Base-by-base conservation (phyloP, 1,140 invertebrate genomes). In the Adoxophyes honmai region DNA sequence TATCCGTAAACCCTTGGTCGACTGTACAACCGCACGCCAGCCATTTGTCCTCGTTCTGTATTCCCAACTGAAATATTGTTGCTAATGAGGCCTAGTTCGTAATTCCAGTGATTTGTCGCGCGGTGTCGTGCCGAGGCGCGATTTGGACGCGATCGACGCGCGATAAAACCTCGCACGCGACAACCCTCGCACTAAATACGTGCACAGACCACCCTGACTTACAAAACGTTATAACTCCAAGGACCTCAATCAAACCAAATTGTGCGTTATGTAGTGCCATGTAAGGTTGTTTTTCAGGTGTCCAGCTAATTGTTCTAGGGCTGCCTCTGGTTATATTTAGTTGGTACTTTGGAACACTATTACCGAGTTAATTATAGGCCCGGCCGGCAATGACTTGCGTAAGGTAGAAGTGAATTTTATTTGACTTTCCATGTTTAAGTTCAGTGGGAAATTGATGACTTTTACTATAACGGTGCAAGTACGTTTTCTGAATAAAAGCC, bases 41-140 rank as follows among this genome's bases (percentile, higher is more conserved):
- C 34, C 33, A 34, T 57, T 65, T 64, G 61, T 66, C 51, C 59
- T 51, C 44, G 51, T 66, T 68, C 62, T 58, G 68, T 60, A 59
- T 70, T 72, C 71, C 70, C 55, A 55, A 55, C 54, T 72, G 63
- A 81, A 75, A 67, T 73, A 73, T 70, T 18, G 61, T 55, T 57
- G 66, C 73, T 83, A 83, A 83, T 83, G 78, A 81, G 78, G 44
- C 57, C 62, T 60, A 57, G 62, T 70, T 65, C 64, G 70, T 81
- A 75, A 79, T 79, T 64, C 64, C 53, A 73, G 76, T 81, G 76
- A 83, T 81, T 81, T 81, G 78, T 76, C 72, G 74, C 64, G 21
- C n/a, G 52, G 53, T 79, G 64, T 66, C 77, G 73, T 78, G 78
- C 59, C 51, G 9, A 36, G 21, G 55, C 35, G 58, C 62, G 68